A percentile compares a stretch with the other conserved stretches of the same genome.
Conservation (phyloP, 2,888 invertebrate species). For the Amaurobius ferox region DNA sequence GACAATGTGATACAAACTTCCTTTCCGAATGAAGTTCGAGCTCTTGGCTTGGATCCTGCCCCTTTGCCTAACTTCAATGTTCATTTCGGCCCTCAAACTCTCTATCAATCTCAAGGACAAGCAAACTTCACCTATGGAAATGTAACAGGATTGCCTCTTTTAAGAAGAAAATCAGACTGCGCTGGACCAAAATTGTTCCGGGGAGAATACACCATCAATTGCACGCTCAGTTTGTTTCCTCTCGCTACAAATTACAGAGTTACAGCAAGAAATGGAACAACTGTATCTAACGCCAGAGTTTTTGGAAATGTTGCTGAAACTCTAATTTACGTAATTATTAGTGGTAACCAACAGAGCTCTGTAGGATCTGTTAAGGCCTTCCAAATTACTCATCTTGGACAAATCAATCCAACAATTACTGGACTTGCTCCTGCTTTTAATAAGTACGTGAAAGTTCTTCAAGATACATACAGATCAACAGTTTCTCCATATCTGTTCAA, state of each 20-base stretch:
- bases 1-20: constrained; percentile 40
- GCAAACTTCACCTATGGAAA: constrained; percentile 45
- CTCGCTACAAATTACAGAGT: constrained; percentile 24
- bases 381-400: constrained; percentile 22
- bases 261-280: constrained; percentile 28
- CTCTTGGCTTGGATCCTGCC: constrained; percentile 22
- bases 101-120: constrained; percentile 16
- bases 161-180: constrained; percentile 36
- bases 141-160: constrained; percentile 26
- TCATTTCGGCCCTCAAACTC: constrained; percentile 6
- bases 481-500: constrained; percentile 40
- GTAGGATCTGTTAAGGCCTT: constrained; percentile 34
- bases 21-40: constrained; percentile 18
- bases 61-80: constrained; percentile 28
- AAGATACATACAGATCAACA: constrained; percentile 30
- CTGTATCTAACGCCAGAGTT: neutral
- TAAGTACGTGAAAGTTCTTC: constrained; percentile 23
- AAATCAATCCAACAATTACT: constrained; percentile 29
- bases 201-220: constrained; percentile 57
- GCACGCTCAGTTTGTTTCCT: constrained; percentile 37
- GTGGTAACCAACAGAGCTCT: constrained; percentile 20
- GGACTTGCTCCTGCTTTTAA: constrained; percentile 22
- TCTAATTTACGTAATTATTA: constrained; percentile 20
- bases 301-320: constrained; percentile 30
- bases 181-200: constrained; percentile 14